phyloP scores from a whole-genome alignment of 2,797 vertebrate genomes.

The Halcyon leucocephala region DNA sequence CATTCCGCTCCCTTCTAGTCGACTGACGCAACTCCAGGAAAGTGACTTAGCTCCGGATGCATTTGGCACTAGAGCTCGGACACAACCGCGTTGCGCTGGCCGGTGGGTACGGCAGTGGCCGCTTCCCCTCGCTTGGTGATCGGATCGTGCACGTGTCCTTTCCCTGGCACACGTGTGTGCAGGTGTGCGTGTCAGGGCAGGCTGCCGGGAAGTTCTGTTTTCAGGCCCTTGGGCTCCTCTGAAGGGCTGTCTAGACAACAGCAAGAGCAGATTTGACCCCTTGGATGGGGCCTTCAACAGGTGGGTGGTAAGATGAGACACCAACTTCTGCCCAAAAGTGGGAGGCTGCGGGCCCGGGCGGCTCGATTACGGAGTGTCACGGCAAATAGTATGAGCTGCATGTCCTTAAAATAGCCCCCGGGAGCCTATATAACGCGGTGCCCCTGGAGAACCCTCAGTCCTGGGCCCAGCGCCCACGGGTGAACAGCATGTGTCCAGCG shows the following conservation, averaged over 20 bases:
- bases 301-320: conserved; percentile 78
- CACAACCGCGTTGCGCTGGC: accelerated
- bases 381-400: conserved; percentile 74
- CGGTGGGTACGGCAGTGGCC: accelerated
- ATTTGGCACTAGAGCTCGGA: not conserved
- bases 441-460: not conserved
- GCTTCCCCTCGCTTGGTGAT: not conserved
- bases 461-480: not conserved
- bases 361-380: conserved; percentile 69
- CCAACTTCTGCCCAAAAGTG: conserved; percentile 57
- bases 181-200: not conserved
- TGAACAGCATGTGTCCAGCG: not conserved
- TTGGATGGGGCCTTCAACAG: conserved; percentile 66
- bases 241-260: not conserved
- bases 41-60: not conserved
- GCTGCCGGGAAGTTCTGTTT: not conserved
- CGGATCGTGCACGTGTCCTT: accelerated
- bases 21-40: not conserved
- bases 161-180: not conserved
- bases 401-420: conserved; percentile 86
- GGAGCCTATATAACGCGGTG: conserved; percentile 68
- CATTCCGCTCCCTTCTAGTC: not conserved
- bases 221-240: not conserved
- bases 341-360: not conserved
- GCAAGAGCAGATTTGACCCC: conserved; percentile 60